Conservation (phyloP, 2,113 vertebrate species). For the Phaethon lepturus region DNA sequence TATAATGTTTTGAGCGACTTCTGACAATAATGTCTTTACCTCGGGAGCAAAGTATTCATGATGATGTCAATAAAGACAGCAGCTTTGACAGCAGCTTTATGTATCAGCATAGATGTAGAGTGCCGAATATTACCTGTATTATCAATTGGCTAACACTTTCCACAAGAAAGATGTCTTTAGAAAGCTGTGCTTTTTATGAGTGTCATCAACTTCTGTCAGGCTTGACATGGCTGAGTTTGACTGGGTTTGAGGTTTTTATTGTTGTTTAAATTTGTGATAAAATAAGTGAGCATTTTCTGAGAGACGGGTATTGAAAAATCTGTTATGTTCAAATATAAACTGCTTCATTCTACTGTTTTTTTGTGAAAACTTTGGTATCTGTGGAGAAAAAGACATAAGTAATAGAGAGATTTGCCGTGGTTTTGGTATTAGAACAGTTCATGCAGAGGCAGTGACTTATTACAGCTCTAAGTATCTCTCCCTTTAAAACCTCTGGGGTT, state of each 20-base stretch:
- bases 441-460: neutral
- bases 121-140: constrained; percentile 26
- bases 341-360: neutral
- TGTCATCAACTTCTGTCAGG: constrained; percentile 43
- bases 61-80: constrained; percentile 34
- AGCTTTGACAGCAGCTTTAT: constrained; percentile 55
- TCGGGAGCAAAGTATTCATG: neutral
- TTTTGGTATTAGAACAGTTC: neutral
- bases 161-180: neutral
- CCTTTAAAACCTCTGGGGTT: neutral
- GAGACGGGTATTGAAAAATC: neutral
- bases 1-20: neutral
- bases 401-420: neutral
- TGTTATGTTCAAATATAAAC: neutral
- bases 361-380: neutral
- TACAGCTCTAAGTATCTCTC: neutral
- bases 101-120: neutral
- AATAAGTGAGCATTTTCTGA: neutral
- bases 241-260: neutral
- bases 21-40: constrained; percentile 19
- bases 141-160: constrained; percentile 24
- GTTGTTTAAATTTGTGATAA: constrained; percentile 15
- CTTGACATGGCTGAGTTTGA: neutral
- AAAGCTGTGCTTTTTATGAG: constrained; percentile 44
- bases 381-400: neutral